Evolutionary conservation across 2,113 vertebrate genomes (phyloP).

Genomic region (Bothrops jararaca): DNA sequence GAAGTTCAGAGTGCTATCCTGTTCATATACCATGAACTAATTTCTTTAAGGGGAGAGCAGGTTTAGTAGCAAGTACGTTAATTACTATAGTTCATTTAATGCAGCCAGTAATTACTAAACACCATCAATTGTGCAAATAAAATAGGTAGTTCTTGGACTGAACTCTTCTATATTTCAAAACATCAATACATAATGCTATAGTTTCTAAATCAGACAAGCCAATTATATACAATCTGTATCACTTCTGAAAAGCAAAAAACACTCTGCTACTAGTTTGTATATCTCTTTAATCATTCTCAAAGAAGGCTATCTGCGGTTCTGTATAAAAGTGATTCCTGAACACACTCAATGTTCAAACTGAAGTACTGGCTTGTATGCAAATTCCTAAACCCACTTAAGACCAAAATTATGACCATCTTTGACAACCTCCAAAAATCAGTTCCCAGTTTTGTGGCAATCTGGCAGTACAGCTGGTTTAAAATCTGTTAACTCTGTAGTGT

Average conservation of each 20-base stretch:
- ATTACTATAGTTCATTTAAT: neutral
- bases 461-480: neutral
- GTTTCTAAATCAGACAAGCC: neutral
- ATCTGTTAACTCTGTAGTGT: neutral
- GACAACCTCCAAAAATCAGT: neutral
- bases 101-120: neutral
- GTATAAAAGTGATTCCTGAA: neutral
- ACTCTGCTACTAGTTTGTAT: neutral
- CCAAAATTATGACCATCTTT: neutral
- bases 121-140: neutral
- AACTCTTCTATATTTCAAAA: neutral
- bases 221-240: neutral
- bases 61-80: neutral
- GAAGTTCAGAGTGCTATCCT: neutral
- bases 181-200: neutral
- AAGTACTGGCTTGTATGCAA: neutral
- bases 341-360: neutral
- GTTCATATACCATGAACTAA: neutral
- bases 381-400: neutral
- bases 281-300: neutral
- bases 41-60: neutral
- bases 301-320: neutral
- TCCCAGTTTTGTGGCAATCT: neutral
- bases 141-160: neutral
- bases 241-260: conserved; percentile 15